Conservation (phyloP, 2,797 vertebrate species). For the Lagocephalus sceleratus region DNA sequence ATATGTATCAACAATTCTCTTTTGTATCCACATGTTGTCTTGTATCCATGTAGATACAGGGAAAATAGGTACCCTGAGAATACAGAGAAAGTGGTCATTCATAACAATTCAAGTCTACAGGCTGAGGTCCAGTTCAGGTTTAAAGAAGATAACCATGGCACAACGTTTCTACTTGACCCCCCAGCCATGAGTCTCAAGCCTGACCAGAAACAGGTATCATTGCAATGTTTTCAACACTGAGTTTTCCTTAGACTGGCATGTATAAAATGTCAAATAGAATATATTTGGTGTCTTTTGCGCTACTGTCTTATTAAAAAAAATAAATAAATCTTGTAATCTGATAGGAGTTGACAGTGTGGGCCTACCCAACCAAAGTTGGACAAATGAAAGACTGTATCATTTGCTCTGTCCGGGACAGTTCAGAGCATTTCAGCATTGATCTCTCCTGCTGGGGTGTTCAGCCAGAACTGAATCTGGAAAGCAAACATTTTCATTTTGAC, state of each 20-base stretch:
- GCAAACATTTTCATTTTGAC: conserved; percentile 79
- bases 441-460: conserved; percentile 84
- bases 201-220: conserved; percentile 78
- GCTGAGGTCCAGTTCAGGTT: conserved; percentile 82
- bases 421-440: conserved; percentile 71
- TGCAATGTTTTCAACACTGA: not conserved
- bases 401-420: conserved; percentile 85
- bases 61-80: conserved; percentile 80
- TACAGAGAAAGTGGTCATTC: conserved; percentile 78
- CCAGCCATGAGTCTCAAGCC: conserved; percentile 79
- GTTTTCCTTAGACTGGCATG: not conserved
- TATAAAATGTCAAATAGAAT: not conserved
- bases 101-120: conserved; percentile 78
- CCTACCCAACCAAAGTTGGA: conserved; percentile 81
- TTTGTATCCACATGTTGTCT: not conserved
- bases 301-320: too few species aligned
- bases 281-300: not conserved
- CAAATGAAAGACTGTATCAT: conserved; percentile 80
- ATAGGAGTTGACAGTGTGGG: conserved; percentile 84
- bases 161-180: conserved; percentile 83
- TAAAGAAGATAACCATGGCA: conserved; percentile 78
- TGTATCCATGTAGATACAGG: conserved; percentile 79
- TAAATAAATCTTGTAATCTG: not conserved
- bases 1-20: not conserved
- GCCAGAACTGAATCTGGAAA: conserved; percentile 81